These are phyloP conservation scores for Varecia variegata DNA, from an alignment of 2,797 vertebrate genomes.

Conservation along the genomic window DNA sequence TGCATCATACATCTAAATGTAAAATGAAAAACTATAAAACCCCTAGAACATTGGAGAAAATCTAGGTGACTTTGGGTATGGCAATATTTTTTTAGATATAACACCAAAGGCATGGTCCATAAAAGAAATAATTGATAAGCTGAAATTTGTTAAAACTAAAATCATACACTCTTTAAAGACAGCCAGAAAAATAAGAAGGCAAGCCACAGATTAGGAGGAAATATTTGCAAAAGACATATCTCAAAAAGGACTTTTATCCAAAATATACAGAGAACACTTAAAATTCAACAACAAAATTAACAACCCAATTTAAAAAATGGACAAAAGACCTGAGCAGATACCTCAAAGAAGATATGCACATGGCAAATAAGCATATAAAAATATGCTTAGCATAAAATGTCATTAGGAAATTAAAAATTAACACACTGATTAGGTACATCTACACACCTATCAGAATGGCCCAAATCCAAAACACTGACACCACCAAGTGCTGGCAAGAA, in stretches of 20 bases:
- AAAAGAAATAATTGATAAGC: constrained; percentile 23
- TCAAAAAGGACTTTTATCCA: background rate
- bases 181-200: background rate
- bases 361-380: background rate
- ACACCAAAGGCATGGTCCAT: constrained; percentile 5
- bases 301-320: background rate
- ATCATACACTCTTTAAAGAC: constrained; percentile 34
- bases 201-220: background rate
- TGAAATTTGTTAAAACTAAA: constrained; percentile 46
- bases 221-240: background rate
- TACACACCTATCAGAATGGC: background rate
- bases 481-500: background rate
- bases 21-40: background rate
- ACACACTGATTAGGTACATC: background rate
- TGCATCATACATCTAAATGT: background rate
- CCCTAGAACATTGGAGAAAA: background rate
- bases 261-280: background rate
- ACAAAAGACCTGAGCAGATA: background rate
- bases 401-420: background rate
- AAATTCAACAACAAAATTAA: background rate
- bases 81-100: background rate
- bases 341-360: background rate
- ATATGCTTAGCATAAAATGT: background rate
- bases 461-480: background rate
- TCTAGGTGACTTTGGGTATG: background rate